Evolutionary conservation across 2,797 vertebrate species (phyloP).

Genomic region (Fundulus diaphanus): DNA sequence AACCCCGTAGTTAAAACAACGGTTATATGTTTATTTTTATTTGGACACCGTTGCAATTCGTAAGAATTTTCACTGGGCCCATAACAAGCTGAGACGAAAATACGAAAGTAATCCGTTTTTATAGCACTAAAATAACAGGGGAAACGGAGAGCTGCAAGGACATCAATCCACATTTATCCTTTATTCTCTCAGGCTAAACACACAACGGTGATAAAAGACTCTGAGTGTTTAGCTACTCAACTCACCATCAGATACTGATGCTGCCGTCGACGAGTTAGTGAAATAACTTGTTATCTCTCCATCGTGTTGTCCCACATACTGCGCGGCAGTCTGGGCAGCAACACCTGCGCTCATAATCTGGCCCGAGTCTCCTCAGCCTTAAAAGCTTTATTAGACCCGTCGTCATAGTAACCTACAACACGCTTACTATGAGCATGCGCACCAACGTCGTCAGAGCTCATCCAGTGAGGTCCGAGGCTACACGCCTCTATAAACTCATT

Average conservation of each 20-base stretch:
- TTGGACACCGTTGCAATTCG: not conserved
- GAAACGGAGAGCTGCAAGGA: not conserved
- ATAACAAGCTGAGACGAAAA: not conserved
- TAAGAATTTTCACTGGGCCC: not conserved
- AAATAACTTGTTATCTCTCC: constrained; percentile 10
- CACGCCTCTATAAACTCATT: too few relatives aligned
- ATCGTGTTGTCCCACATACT: constrained; percentile 36
- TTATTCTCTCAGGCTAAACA: not conserved
- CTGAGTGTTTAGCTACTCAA: constrained; percentile 17
- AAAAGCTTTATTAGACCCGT: constrained; percentile 72
- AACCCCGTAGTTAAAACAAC: not conserved
- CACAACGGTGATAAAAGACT: not conserved
- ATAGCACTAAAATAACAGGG: not conserved
- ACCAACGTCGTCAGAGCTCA: too few relatives aligned
- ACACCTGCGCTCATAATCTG: constrained; percentile 75
- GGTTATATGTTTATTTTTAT: not conserved
- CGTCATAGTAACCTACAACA: constrained; percentile 82
- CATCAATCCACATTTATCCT: accelerated
- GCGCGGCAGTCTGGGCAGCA: constrained; percentile 17
- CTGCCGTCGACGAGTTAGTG: not conserved
- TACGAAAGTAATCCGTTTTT: not conserved
- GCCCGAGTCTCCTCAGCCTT: constrained; percentile 42
- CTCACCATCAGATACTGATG: constrained; percentile 55
- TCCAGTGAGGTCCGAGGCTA: not conserved
- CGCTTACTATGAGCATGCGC: constrained; percentile 73